Evolutionary conservation across 2,888 invertebrate genomes (phyloP), one percentile per base, ranked within the genome.

Genomic region (Phragmatobia fuliginosa): DNA sequence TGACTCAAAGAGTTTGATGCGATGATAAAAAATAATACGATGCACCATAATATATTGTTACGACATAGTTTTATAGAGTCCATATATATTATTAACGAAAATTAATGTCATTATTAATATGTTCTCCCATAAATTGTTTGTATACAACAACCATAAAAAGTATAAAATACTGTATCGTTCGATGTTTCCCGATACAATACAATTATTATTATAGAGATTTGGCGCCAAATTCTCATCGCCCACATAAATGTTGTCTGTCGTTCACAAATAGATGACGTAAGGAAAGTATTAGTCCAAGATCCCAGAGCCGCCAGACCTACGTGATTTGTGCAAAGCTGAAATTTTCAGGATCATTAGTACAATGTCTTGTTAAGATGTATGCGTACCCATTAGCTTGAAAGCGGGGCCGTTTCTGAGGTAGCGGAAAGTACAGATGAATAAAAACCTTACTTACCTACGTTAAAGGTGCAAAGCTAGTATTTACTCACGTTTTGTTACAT

Each of bases 171-270:
- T 25, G 41, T 59, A 52, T 60, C 61, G 31, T 60, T 64, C 38
- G 61, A 64, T 60, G 38, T 58, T 49, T 60, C 33, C 56, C 41
- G 61, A 61, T 63, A 58, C 28, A 61, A 64, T 64, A 49, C 52
- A 38, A 64, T 67, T 67, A 49, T 61, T 67, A 56, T 68, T 67
- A 64, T 68, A 62, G 68, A 45, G 66, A 66, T 62, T 66, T 59
- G 68, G 66, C 71, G 68, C 68, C 68, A 36, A 65, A 71, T 32
- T 56, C 62, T 66, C 8, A 28, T 66, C 28, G 58, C 62, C 70
- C 59, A 36, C 70, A 59, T 70, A 45, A 62, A 66, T 41, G 31
- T 70, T 66, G 66, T 63, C 62, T 66, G 66, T 49, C 62, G 56
- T 66, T 58, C 36, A 49, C 56, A 59, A 38, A 58, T 65, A 61